A percentile compares a stretch with the other conserved stretches of the same genome.
phyloP scores from a whole-genome alignment of 2,888 invertebrate genomes.

The Drosophila merina region DNA sequence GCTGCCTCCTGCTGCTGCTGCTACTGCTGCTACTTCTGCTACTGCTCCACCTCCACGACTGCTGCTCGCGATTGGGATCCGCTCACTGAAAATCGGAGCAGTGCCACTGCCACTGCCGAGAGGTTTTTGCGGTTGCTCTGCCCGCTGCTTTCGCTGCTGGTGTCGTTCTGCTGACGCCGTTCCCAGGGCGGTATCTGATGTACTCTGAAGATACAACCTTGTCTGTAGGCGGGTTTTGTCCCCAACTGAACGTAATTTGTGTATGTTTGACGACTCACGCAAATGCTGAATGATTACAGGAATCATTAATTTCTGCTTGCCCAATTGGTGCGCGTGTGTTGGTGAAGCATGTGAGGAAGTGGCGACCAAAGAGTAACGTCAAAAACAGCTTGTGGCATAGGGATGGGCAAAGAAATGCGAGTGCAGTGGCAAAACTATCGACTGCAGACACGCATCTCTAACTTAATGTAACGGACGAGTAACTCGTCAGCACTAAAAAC shows the following conservation, averaged over 20 bases:
- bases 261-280: slow-evolving; percentile 64
- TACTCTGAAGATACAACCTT: slow-evolving; percentile 38
- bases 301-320: slow-evolving; percentile 56
- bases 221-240: slow-evolving; percentile 12
- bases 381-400: slow-evolving; percentile 56
- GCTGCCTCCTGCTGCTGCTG: slow-evolving; percentile 24
- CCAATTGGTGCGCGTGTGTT: slow-evolving; percentile 34
- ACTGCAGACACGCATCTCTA: neutral
- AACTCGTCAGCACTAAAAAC: no score
- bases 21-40: slow-evolving; percentile 59
- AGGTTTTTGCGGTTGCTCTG: slow-evolving; percentile 54
- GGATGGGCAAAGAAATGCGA: neutral
- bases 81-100: slow-evolving; percentile 30
- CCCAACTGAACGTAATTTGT: slow-evolving; percentile 24
- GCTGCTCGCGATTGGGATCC: slow-evolving; percentile 37
- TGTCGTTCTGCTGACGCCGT: slow-evolving; percentile 44
- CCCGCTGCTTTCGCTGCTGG: slow-evolving; percentile 49
- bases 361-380: slow-evolving; percentile 47
- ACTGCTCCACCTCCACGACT: slow-evolving; percentile 73
- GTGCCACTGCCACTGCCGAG: slow-evolving; percentile 11
- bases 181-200: slow-evolving; percentile 47
- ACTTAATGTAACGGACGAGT: neutral
- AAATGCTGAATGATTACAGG: slow-evolving; percentile 54
- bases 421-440: neutral
- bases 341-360: slow-evolving; percentile 48